Evolutionary conservation across 2,113 vertebrate species (phyloP), one percentile per base, ranked within the genome.

Genomic region (Abramis brama): DNA sequence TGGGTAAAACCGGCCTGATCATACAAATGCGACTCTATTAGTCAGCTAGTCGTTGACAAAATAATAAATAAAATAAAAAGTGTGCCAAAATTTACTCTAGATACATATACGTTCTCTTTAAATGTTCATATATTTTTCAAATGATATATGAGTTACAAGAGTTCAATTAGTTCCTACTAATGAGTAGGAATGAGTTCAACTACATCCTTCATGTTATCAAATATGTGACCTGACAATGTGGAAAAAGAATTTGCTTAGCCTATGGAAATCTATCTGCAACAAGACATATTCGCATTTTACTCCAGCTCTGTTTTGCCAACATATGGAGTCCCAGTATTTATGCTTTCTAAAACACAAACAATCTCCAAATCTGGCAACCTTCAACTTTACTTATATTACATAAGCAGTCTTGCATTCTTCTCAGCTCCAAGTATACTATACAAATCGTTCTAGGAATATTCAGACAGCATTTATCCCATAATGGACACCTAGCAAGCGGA

Each of bases 311-410:
- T 82, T 83, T 83, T 3, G 55, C 77, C 55, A 79, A 82, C 87
- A 88, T 57, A 82, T 36, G 36, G 27, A 27, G 62, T 27, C 52
- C 57, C 70, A 13, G 36, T 78, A 88, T 86, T 86, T 79, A 55
- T 17, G 7, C 13, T 60, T 79, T 74, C 17, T 55, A 83, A 59
- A 70, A 64, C 4, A 60, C 27, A 7, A 60, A 59, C 21, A 39
- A 77, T 73, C 62, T 55, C 8, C 8, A 30, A 39, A 81, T 70
- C 71, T 77, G 59, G 76, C 60, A 71, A 79, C 23, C 13, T 66
- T 13, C 9, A 82, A 19, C 4, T n/a, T n/a, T 23, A n/a, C 25
- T 43, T 43, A 15, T 23, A 78, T 82, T 52, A 78, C 43, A 33
- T 55, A 75, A 80, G 81, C 8, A 84, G 33, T 23, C 1, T 23